Percentiles rank a stretch among this genome's conserved stretches.
These are phyloP conservation scores for Alectura lathami DNA, from an alignment of 2,113 vertebrate species.

Conservation along the genomic window DNA sequence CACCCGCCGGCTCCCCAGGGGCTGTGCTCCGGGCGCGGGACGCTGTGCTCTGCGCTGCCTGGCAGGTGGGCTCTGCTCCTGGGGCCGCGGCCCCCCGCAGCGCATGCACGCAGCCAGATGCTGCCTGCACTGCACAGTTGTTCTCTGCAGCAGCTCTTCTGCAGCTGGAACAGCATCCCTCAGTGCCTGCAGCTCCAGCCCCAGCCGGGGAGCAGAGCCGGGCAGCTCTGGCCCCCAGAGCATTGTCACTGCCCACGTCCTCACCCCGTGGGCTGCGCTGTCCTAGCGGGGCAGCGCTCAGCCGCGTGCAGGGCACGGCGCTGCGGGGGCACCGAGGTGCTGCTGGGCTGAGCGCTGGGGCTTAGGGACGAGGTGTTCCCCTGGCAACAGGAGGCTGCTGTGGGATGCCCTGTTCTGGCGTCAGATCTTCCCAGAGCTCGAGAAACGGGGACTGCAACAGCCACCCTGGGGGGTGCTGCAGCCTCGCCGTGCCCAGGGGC, in stretches of 20 bases:
- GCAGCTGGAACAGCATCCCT: rapidly evolving
- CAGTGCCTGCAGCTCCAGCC: background rate
- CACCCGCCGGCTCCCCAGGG: background rate
- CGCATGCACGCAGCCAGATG: rapidly evolving
- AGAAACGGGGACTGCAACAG: rapidly evolving
- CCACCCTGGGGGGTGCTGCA: background rate
- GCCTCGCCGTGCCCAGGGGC: background rate
- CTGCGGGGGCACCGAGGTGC: background rate
- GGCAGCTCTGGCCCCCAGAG: background rate
- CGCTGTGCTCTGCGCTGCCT: rapidly evolving
- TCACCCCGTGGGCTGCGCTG: rapidly evolving
- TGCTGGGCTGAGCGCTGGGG: background rate
- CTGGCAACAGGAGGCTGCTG: rapidly evolving
- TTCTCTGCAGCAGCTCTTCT: background rate
- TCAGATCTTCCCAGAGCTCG: background rate
- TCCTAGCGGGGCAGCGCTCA: background rate
- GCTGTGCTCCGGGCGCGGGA: background rate
- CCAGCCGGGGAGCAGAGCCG: background rate
- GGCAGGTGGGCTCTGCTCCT: background rate
- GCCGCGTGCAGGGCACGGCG: rapidly evolving
- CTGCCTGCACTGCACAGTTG: rapidly evolving
- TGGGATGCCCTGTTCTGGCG: background rate
- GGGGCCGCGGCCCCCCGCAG: background rate
- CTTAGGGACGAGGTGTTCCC: rapidly evolving
- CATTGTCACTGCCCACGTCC: rapidly evolving